phyloP scores from a whole-genome alignment of 1,140 invertebrate species.

The Cydia amplana region DNA sequence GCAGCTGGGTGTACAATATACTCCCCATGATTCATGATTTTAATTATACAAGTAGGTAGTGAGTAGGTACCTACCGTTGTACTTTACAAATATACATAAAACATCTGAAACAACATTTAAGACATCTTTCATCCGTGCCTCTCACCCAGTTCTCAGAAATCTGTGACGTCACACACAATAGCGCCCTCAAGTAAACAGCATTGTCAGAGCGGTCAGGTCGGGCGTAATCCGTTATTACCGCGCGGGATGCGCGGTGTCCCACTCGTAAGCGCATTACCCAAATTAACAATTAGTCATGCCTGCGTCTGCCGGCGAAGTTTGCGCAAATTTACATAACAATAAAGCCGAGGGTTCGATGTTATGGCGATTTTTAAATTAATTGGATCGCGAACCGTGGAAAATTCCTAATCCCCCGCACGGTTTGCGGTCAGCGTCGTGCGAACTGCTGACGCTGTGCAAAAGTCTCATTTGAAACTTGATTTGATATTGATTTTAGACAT shows the following conservation, averaged over 20 bases:
- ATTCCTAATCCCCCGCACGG: constrained; percentile 58
- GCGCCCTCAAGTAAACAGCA: constrained; percentile 12
- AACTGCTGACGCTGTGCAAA: constrained; percentile 8
- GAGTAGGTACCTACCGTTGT: too few species aligned
- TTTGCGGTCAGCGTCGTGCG: constrained; percentile 45
- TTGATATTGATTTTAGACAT: background rate
- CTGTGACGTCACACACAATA: constrained; percentile 1
- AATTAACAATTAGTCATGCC: constrained; percentile 79
- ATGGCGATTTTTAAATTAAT: constrained; percentile 77
- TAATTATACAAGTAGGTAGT: too few species aligned
- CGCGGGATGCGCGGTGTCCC: constrained; percentile 56
- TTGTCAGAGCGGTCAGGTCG: constrained; percentile 48
- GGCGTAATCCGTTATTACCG: constrained; percentile 68
- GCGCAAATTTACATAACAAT: constrained; percentile 78
- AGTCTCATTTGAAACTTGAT: background rate
- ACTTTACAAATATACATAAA: too few species aligned
- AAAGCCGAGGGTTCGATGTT: constrained; percentile 56
- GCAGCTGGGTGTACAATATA: too few species aligned
- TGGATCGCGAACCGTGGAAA: constrained; percentile 71
- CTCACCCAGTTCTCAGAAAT: background rate
- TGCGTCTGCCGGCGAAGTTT: constrained; percentile 71
- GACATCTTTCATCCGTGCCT: too few species aligned
- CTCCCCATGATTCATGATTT: too few species aligned
- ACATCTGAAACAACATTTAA: too few species aligned
- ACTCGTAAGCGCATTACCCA: constrained; percentile 75